Evolutionary conservation across 1,140 invertebrate species (phyloP), one percentile per base, ranked within the genome.

Genomic region (Fragariocoptes setiger): DNA sequence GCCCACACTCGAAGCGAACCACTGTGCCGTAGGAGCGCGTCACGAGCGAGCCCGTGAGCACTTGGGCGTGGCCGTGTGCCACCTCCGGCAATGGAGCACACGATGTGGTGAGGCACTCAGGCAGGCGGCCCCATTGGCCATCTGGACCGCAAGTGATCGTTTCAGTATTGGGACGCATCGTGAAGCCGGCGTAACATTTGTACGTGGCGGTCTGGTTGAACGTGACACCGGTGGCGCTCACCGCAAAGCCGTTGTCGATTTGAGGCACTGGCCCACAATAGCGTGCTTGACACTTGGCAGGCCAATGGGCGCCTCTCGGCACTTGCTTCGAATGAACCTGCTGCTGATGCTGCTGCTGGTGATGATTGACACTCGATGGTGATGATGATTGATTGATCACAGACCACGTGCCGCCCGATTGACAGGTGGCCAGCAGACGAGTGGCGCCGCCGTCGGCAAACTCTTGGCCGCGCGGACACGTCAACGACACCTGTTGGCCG

Each of bases 241-340:
- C 83, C 1, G 83, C 88, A 54, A 88, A 90, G 37, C 85, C 85
- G 55, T 90, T 94, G 50, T 86, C 78, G 43, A 92, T 92, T 64
- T 90, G 83, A 42, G 85, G 85, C 19, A 92, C 83, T 21, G 83
- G 80, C 40, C 82, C 82, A 58, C 85, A 94, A 54, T 92, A 94
- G 15, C 88, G 76, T 64, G 86, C 80, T 70, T 92, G 85, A 60
- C 85, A 94, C 54, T 74, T 73, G 3, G 85, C 83, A 53, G 92
- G 83, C n/a, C n/a, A n/a, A n/a, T n/a, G n/a, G n/a, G n/a, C n/a
- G n/a, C n/a, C n/a, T n/a, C n/a, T n/a, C n/a, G n/a, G n/a, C n/a
- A n/a, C n/a, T n/a, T n/a, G n/a, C n/a, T n/a, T n/a, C n/a, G n/a
- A n/a, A n/a, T n/a, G n/a, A n/a, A n/a, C n/a, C n/a, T n/a, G n/a